Evolutionary conservation across 2,113 vertebrate species (phyloP), one percentile per base, ranked within the genome.

Genomic region (Illadopsis cleaveri): DNA sequence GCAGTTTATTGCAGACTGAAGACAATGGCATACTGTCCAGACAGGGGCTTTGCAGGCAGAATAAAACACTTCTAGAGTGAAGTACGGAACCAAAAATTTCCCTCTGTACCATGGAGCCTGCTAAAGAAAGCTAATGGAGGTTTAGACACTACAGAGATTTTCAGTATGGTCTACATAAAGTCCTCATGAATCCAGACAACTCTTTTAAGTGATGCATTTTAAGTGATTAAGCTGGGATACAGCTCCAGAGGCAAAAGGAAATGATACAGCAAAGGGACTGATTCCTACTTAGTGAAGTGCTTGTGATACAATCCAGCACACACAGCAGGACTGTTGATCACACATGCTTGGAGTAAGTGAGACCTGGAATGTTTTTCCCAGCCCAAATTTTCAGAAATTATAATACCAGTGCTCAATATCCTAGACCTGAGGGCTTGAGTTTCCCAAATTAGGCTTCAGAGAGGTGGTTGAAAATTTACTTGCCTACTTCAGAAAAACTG

Each of bases 201-300:
- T 48, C 38, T 28, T 37, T 28, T 37, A 57, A 70, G 30, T 80
- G 82, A 72, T 13, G 30, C 19, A 37, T 13, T 17, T 8, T 42
- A 56, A n/a, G n/a, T n/a, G n/a, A n/a, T n/a, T n/a, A n/a, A 79
- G 4, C 4, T 1, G 1, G 62, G 12, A 69, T 40, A 31, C 2
- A 5, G 56, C n/a, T 51, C 18, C 30, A 23, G 38, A 4, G 44
- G 30, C 27, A 78, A 81, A 70, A 86, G 20, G 38, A 61, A n/a
- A 20, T 13, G 51, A n/a, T 28, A 42, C 35, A 31, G 9, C n/a
- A 50, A 77, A 89, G 48, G 17, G 33, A 40, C 18, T 77, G 11
- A 24, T 18, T 86, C 12, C 17, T 56, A 83, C 24, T 15, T 11
- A 31, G 47, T 25, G 37, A 86, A 57, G 35, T 13, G 30, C 16